These are phyloP conservation scores for Ictidomys tridecemlineatus DNA, from an alignment of 2,113 vertebrate genomes.

Conservation along the genomic window DNA sequence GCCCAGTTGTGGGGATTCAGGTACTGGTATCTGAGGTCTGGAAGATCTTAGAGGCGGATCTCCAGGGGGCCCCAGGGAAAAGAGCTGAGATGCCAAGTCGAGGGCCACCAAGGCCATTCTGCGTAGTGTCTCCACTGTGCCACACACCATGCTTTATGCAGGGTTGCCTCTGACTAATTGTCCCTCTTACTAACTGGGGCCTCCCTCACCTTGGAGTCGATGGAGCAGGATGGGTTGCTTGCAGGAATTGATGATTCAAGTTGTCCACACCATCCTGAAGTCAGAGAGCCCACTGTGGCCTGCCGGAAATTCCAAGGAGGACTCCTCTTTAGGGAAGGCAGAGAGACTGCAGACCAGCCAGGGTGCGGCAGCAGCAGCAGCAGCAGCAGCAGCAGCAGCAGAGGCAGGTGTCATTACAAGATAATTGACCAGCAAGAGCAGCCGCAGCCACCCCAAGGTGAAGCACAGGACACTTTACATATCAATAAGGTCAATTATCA, in stretches of 20 bases:
- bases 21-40: background rate
- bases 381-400: slow-evolving; percentile 61
- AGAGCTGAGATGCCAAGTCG: background rate
- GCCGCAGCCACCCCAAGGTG: slow-evolving; percentile 82
- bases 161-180: background rate
- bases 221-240: too few relatives aligned
- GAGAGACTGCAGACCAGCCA: slow-evolving; percentile 36
- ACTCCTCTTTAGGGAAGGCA: background rate
- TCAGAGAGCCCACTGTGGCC: background rate
- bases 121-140: background rate
- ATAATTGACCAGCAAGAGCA: slow-evolving; percentile 85
- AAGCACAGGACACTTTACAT: slow-evolving; percentile 85
- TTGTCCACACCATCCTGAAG: background rate
- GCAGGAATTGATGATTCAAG: too few relatives aligned
- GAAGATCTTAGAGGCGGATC: background rate
- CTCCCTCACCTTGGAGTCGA: too few relatives aligned
- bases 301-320: background rate
- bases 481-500: slow-evolving; percentile 89
- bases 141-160: rapidly evolving
- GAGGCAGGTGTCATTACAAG: slow-evolving; percentile 76
- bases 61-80: background rate
- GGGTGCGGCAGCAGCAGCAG: background rate
- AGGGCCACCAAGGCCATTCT: too few relatives aligned
- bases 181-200: too few relatives aligned
- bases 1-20: too few relatives aligned